phyloP scores from a whole-genome alignment of 2,888 invertebrate species.

The Norana najaformis region DNA sequence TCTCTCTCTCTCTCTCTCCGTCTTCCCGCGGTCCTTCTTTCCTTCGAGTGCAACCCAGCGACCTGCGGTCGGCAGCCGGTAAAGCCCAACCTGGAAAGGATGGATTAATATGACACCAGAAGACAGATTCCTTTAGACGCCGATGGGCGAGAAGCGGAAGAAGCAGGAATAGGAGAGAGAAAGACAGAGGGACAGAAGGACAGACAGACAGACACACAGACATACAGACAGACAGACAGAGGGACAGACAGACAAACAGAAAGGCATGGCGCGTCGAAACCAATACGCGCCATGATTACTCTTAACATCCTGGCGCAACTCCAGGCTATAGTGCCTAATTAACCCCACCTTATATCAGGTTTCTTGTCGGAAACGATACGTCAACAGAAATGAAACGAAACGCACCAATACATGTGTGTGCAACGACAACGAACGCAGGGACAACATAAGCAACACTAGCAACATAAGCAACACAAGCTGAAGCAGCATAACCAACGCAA shows the following conservation, averaged over 20 bases:
- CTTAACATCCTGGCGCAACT: no score
- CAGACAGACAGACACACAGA: background rate
- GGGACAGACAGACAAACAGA: no score
- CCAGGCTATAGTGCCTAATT: no score
- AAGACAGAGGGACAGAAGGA: background rate
- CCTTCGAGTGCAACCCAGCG: background rate
- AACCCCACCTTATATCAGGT: no score
- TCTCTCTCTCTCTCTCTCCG: slow-evolving; percentile 27
- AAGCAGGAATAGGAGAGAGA: slow-evolving; percentile 7
- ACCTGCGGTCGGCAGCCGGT: no score
- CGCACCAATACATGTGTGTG: background rate
- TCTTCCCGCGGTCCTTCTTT: background rate
- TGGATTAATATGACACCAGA: background rate
- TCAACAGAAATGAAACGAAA: slow-evolving; percentile 9
- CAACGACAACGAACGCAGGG: background rate
- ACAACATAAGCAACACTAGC: no score
- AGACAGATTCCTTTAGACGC: background rate
- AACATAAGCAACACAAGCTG: no score
- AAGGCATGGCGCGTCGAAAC: no score
- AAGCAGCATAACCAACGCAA: no score
- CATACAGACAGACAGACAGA: no score
- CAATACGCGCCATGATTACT: no score
- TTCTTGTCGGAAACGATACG: slow-evolving; percentile 22
- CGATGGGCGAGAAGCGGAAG: background rate
- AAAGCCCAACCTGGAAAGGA: no score